A percentile compares a stretch with the other conserved stretches of the same genome.
phyloP scores from a whole-genome alignment of 1,140 invertebrate genomes.

The Megathymus violae region DNA sequence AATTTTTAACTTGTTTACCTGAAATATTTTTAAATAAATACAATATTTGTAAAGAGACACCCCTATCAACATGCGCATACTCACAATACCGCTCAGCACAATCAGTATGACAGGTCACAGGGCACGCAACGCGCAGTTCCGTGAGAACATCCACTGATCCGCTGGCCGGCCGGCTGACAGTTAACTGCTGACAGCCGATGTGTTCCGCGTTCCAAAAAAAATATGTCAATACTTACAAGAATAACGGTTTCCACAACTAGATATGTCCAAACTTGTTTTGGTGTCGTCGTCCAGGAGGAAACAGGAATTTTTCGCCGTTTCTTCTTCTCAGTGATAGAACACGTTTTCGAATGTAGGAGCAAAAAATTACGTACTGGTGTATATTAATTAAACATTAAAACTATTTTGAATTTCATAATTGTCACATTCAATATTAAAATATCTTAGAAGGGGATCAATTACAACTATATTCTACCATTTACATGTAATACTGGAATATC shows the following conservation, averaged over 20 bases:
- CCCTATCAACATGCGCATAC: conserved; percentile 48
- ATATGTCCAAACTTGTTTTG: neutral
- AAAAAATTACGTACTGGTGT: no score
- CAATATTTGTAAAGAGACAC: conserved; percentile 38
- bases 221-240: conserved; percentile 4
- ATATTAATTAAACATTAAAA: no score
- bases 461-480: no score
- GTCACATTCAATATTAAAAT: no score
- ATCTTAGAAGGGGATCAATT: no score
- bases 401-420: no score
- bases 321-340: no score
- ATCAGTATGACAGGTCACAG: conserved; percentile 64
- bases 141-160: conserved; percentile 61
- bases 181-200: conserved; percentile 31
- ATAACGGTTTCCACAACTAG: conserved; percentile 9
- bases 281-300: no score
- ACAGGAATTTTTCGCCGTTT: no score
- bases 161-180: conserved; percentile 60
- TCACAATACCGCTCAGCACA: conserved; percentile 44
- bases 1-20: no score
- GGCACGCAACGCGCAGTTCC: conserved; percentile 44
- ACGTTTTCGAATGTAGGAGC: no score
- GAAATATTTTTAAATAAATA: conserved; percentile 23
- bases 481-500: no score
- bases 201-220: conserved; percentile 17